phyloP scores from a whole-genome alignment of 1,140 invertebrate genomes.

The Alviniconcha marisindica region DNA sequence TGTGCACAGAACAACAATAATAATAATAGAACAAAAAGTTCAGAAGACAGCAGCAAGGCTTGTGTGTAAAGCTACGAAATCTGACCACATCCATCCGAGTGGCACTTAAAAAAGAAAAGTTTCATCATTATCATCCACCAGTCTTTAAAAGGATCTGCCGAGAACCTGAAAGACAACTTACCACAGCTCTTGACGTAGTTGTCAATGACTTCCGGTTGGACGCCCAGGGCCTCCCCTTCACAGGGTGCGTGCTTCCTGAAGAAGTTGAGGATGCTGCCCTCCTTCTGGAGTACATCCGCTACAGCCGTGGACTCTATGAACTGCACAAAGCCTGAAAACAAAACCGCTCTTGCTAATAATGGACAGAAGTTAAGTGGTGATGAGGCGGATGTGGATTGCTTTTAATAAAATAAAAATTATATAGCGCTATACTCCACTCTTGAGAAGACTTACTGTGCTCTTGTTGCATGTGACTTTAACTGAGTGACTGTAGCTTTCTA shows the following conservation, averaged over 20 bases:
- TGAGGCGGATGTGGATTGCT: too few species aligned
- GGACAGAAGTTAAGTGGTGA: too few species aligned
- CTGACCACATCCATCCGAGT: background rate
- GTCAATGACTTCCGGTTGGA: constrained; percentile 96
- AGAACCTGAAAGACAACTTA: too few species aligned
- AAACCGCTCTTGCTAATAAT: too few species aligned
- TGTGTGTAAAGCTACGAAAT: too few species aligned
- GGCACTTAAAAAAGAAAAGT: too few species aligned
- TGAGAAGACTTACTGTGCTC: too few species aligned
- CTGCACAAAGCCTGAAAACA: constrained; percentile 87
- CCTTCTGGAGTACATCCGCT: constrained; percentile 91
- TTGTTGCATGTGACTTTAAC: too few species aligned
- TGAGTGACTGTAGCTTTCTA: too few species aligned
- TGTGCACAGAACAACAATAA: constrained; percentile 68
- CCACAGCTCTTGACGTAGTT: constrained; percentile 97
- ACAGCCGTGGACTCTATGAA: constrained; percentile 97
- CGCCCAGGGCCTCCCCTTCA: constrained; percentile 92
- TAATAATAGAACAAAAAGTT: background rate
- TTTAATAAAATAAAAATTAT: background rate
- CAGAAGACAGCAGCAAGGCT: background rate
- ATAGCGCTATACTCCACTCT: too few species aligned
- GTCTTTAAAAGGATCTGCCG: too few species aligned
- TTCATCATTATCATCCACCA: too few species aligned
- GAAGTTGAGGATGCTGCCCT: constrained; percentile 82
- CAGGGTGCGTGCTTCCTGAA: constrained; percentile 93